Percentiles rank a stretch among this genome's conserved stretches.
Conservation (phyloP, 2,113 vertebrate genomes). For the Microcebus jonahi region DNA sequence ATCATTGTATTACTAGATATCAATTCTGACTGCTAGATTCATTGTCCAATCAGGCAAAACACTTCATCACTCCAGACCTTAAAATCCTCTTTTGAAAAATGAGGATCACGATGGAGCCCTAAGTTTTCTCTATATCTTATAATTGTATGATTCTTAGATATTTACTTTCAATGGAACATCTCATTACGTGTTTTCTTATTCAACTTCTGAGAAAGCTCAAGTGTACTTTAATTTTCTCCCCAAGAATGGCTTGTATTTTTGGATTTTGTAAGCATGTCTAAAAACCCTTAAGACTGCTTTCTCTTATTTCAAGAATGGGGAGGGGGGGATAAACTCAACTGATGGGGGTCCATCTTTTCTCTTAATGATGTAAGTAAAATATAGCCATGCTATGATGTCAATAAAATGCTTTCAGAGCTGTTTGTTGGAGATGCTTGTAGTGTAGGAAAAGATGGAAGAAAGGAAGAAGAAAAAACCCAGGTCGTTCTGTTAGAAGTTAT, state of each 20-base stretch:
- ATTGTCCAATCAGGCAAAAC: background rate
- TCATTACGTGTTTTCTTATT: background rate
- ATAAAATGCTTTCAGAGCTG: background rate
- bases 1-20: background rate
- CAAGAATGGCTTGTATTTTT: background rate
- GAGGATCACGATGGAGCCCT: background rate
- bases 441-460: background rate
- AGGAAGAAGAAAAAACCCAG: background rate
- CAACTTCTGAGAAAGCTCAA: background rate
- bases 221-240: constrained; percentile 3
- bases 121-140: background rate
- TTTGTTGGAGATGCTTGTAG: background rate
- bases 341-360: background rate
- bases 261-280: background rate
- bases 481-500: background rate
- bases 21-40: background rate
- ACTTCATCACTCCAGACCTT: background rate
- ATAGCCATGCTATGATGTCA: background rate
- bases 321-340: background rate
- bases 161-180: background rate
- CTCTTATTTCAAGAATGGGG: background rate
- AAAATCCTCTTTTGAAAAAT: constrained; percentile 10
- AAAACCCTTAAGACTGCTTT: background rate
- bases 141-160: background rate
- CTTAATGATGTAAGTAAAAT: background rate